These are phyloP conservation scores for Mythimna lalbum DNA, from an alignment of 2,888 invertebrate species.

Conservation along the genomic window DNA sequence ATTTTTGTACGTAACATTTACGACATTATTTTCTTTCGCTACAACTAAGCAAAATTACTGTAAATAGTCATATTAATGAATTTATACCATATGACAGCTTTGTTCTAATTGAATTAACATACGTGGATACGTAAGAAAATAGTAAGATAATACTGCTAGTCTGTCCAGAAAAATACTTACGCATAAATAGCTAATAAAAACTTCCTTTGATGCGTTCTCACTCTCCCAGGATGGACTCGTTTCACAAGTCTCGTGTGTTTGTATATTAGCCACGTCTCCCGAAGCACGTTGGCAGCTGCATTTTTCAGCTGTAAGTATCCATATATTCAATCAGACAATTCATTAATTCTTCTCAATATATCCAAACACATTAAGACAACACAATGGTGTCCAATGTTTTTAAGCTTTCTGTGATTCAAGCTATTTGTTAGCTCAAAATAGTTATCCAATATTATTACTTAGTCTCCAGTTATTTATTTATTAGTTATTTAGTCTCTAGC, in stretches of 20 bases:
- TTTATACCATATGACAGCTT: too few relatives aligned
- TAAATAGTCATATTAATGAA: too few relatives aligned
- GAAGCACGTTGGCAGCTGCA: constrained; percentile 99
- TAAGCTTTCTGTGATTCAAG: constrained; percentile 59
- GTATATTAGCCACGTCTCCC: constrained; percentile 99
- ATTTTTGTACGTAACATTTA: too few relatives aligned
- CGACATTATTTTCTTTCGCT: too few relatives aligned
- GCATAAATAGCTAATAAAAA: constrained; percentile 99
- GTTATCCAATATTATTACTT: constrained; percentile 17
- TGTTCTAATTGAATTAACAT: too few relatives aligned
- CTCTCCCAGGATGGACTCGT: constrained; percentile 98
- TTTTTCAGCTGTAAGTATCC: constrained; percentile 97
- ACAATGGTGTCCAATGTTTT: constrained; percentile 59
- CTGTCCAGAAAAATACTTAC: constrained; percentile 91
- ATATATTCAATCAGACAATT: constrained; percentile 49
- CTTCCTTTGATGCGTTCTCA: constrained; percentile 99
- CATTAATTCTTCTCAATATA: constrained; percentile 9
- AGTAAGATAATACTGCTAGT: background rate
- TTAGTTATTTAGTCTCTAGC: constrained; percentile 55
- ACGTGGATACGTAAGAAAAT: background rate
- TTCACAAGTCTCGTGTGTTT: constrained; percentile 99
- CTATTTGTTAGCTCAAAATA: constrained; percentile 41
- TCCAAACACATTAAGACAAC: constrained; percentile 53
- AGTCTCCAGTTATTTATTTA: constrained; percentile 23
- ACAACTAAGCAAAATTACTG: too few relatives aligned